phyloP scores from a whole-genome alignment of 1,140 invertebrate species.

The Lycorma delicatula region DNA sequence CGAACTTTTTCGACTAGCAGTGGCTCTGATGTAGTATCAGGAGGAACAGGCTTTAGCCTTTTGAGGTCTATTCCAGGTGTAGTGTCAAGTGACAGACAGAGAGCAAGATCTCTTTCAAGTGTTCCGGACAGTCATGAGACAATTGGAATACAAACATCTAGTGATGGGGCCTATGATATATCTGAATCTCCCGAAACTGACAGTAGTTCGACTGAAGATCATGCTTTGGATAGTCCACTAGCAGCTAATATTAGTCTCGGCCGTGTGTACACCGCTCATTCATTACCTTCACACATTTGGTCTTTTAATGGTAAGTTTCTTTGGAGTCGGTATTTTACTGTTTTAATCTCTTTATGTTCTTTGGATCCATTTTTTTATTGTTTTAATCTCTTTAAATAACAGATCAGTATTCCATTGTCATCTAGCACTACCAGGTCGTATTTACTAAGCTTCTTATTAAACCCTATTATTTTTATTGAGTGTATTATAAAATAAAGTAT shows the following conservation, averaged over 20 bases:
- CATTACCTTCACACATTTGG: constrained; percentile 83
- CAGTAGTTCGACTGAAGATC: constrained; percentile 44
- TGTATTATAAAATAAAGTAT: no score
- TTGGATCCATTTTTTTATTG: no score
- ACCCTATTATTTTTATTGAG: no score
- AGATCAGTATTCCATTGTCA: no score
- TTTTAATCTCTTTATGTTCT: no score
- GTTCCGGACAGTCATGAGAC: constrained; percentile 53
- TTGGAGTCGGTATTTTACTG: no score
- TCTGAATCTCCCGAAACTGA: constrained; percentile 51
- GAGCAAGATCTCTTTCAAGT: constrained; percentile 71
- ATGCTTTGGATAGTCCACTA: constrained; percentile 35
- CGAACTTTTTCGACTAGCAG: constrained; percentile 69
- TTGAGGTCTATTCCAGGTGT: constrained; percentile 62
- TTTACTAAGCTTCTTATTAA: no score
- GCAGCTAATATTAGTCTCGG: constrained; percentile 44
- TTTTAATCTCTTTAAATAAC: no score
- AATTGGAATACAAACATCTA: constrained; percentile 24
- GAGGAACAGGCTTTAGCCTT: constrained; percentile 57
- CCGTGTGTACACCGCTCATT: constrained; percentile 76
- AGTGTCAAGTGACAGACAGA: constrained; percentile 59
- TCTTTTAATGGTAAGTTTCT: constrained; percentile 78
- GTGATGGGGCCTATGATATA: constrained; percentile 44
- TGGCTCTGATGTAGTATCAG: constrained; percentile 47
- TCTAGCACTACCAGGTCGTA: no score